These are phyloP conservation scores for Epizoanthus rinbou DNA, from an alignment of 92 coral and sea anemone species.

Conservation along the genomic window DNA sequence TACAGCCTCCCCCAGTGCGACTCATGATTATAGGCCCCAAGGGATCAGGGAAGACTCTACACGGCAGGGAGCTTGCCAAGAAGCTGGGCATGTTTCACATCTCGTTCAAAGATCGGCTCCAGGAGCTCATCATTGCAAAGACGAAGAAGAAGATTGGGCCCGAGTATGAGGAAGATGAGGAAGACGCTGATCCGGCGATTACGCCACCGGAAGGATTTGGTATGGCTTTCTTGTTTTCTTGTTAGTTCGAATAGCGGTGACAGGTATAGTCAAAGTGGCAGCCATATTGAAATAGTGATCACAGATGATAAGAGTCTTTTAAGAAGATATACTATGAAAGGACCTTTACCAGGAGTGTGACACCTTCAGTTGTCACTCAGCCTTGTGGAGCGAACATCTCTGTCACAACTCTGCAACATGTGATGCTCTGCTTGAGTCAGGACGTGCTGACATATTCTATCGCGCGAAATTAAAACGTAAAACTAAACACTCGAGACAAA, in stretches of 20 bases:
- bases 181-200: constrained; percentile 62
- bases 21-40: constrained; percentile 93
- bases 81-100: constrained; percentile 95
- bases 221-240: constrained; percentile 37
- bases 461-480: too few species aligned
- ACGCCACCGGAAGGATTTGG: constrained; percentile 72
- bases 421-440: too few species aligned
- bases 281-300: too few species aligned
- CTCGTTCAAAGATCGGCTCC: constrained; percentile 91
- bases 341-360: too few species aligned
- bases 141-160: constrained; percentile 98
- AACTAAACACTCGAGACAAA: too few species aligned
- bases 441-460: too few species aligned
- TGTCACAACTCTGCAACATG: too few species aligned
- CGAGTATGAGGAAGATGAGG: constrained; percentile 94
- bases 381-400: too few species aligned
- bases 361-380: too few species aligned
- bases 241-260: neutral
- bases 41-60: constrained; percentile 94
- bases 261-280: neutral
- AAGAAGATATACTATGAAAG: too few species aligned
- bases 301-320: too few species aligned
- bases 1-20: constrained; percentile 93
- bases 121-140: constrained; percentile 96
- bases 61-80: constrained; percentile 87